Base-by-base conservation (phyloP, 2,797 vertebrate species). In the Rhinichthys osculus region DNA sequence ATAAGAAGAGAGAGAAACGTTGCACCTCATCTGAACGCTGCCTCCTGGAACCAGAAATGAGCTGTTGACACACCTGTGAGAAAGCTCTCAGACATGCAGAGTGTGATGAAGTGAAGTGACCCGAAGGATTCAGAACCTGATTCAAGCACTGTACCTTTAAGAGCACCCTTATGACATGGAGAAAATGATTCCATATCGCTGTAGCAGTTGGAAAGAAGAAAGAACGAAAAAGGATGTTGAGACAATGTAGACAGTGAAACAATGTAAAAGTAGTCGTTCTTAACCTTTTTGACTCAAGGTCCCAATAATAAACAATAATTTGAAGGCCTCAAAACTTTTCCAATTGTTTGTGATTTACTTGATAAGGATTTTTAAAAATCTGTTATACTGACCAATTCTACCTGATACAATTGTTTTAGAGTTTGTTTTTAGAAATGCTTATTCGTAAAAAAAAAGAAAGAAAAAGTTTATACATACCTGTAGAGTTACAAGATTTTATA, bases 41-140 rank as follows among this genome's bases (percentile, higher is more conserved):
- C 59, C 40, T 66, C n/a, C 77, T 79, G 59, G 27, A 79, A 66
- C n/a, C 77, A 80, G 59, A 80, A 80, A 62, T 5, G 23, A 66
- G 40, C 59, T 47, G 76, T 62, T 62, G 54, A 78, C 78, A 80
- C 59, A 80, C 59, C 40, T 66, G 59, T 47, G 27, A 66, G 54
- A 78, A 78, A 78, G 54, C 76, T 78, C n/a, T 66, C 40, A 33
- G 35, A 59, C 35, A 33, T 82, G 52, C 38, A 44, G n/a, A 42
- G 59, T 79, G 57, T 47, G 59, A 66, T 35, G n/a, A n/a, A n/a
- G n/a, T 21, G 38, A 66, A 79, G 59, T 66, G 59, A 23, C 59
- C 17, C 78, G 27, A 78, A 42, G 30, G 57, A 64, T 64, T 42
- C 16, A 47, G 40, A 80, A 66, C 40, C 78, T 66, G 47, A 35